These are phyloP conservation scores for Lipophrys pholis DNA, from an alignment of 2,113 vertebrate genomes.

Conservation along the genomic window DNA sequence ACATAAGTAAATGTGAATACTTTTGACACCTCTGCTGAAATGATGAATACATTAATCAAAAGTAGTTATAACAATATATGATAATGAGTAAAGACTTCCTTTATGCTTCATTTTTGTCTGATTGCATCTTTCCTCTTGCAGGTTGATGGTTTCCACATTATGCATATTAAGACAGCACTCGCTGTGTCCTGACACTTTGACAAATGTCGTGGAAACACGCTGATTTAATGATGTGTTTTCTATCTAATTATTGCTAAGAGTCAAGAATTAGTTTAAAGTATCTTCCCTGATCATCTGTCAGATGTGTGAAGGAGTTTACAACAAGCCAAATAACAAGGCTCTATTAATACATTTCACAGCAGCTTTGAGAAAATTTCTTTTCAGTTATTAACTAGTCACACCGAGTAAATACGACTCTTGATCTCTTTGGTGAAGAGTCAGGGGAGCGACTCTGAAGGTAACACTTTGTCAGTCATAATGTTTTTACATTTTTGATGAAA, in stretches of 20 bases:
- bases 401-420: constrained; percentile 28
- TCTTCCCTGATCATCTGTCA: constrained; percentile 64
- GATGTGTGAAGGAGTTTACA: constrained; percentile 37
- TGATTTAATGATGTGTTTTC: constrained; percentile 78
- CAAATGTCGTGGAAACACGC: constrained; percentile 69
- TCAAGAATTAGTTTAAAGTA: constrained; percentile 66
- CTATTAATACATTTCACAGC: constrained; percentile 43
- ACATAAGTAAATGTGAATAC: no score
- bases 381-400: constrained; percentile 43
- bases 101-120: constrained; percentile 26
- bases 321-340: constrained; percentile 41
- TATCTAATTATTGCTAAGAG: constrained; percentile 75
- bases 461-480: constrained; percentile 32
- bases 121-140: constrained; percentile 33
- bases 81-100: not conserved
- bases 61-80: constrained; percentile 4
- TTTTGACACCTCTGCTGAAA: no score
- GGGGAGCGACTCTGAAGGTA: constrained; percentile 1
- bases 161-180: constrained; percentile 45
- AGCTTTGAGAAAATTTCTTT: constrained; percentile 39
- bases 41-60: not conserved
- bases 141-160: constrained; percentile 47
- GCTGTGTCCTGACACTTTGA: constrained; percentile 78
- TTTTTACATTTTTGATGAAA: constrained; percentile 20
- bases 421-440: constrained; percentile 23